phyloP scores from a whole-genome alignment of 2,888 invertebrate species.

The Leptopilina myrica region DNA sequence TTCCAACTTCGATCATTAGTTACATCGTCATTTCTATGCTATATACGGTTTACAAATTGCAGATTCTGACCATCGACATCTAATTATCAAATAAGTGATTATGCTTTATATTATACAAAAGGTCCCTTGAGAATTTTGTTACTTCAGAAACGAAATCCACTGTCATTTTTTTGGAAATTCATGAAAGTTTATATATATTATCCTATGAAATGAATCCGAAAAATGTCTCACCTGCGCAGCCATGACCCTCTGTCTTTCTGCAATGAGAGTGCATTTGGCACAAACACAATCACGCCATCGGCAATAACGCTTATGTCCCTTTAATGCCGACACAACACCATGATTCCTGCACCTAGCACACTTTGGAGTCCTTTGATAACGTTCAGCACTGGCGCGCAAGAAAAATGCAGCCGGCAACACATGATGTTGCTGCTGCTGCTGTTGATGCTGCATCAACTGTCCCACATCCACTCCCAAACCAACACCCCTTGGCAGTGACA shows the following conservation, averaged over 20 bases:
- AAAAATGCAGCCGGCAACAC: constrained; percentile 93
- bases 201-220: too few species aligned
- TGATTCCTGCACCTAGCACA: constrained; percentile 98
- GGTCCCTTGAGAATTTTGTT: too few species aligned
- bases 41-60: too few species aligned
- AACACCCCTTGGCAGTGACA: constrained; percentile 91
- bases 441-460: constrained; percentile 86
- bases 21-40: too few species aligned
- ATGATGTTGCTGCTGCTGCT: constrained; percentile 83
- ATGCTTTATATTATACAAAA: too few species aligned
- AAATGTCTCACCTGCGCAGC: constrained; percentile 88
- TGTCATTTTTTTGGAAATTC: too few species aligned
- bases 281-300: constrained; percentile 98
- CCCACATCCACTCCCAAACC: constrained; percentile 93
- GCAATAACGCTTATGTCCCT: constrained; percentile 97
- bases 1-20: too few species aligned
- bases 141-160: too few species aligned
- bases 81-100: too few species aligned
- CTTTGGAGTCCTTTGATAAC: constrained; percentile 97
- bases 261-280: constrained; percentile 98
- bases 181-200: too few species aligned
- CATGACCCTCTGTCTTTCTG: constrained; percentile 98
- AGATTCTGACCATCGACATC: too few species aligned
- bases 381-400: constrained; percentile 88
- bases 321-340: constrained; percentile 96